Conservation (phyloP, 2,888 invertebrate species). For the Antitype chi region DNA sequence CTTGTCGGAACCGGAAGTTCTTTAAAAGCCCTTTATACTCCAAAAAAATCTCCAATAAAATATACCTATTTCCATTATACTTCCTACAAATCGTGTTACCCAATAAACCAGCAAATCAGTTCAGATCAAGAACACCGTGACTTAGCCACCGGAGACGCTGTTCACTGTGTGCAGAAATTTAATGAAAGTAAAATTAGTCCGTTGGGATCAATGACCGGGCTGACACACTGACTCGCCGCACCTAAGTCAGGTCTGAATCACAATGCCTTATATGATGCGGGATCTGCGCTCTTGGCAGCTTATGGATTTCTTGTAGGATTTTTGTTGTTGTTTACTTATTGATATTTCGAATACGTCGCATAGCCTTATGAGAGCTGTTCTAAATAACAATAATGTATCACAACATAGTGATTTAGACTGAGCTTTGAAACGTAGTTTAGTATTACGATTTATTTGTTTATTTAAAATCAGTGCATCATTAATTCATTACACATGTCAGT, state of each 20-base stretch:
- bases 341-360: neutral
- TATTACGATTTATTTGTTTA: neutral
- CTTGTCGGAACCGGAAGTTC: slow-evolving; percentile 1
- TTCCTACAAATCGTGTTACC: neutral
- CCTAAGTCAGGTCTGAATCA: slow-evolving; percentile 59
- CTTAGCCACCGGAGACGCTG: slow-evolving; percentile 53
- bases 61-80: neutral
- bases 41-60: neutral
- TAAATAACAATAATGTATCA: neutral
- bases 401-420: neutral
- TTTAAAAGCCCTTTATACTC: neutral
- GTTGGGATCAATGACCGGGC: slow-evolving; percentile 83
- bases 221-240: slow-evolving; percentile 85
- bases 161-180: slow-evolving; percentile 72
- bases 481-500: neutral
- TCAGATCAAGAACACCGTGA: slow-evolving; percentile 46
- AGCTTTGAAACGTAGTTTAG: neutral
- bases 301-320: slow-evolving; percentile 30
- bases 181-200: slow-evolving; percentile 89
- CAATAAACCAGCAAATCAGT: slow-evolving; percentile 33
- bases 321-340: slow-evolving; percentile 21
- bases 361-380: neutral
- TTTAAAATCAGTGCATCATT: neutral
- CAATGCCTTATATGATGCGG: slow-evolving; percentile 50
- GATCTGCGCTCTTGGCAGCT: slow-evolving; percentile 25